Percentiles rank a stretch among this genome's conserved stretches.
Conservation (phyloP, 2,113 vertebrate genomes). For the Cebus imitator region DNA sequence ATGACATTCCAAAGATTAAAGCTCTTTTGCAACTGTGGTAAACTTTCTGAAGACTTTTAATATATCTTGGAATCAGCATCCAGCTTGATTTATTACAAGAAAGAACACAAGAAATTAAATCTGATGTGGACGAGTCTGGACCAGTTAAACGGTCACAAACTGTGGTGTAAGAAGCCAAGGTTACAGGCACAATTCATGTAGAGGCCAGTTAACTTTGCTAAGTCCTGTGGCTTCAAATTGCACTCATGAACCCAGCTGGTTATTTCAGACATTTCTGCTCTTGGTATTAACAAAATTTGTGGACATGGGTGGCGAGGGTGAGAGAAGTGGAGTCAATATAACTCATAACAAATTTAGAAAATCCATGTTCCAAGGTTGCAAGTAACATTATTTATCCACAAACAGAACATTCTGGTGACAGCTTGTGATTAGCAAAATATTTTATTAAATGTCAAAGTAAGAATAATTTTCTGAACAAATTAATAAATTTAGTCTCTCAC, state of each 20-base stretch:
- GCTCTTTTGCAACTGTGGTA: background rate
- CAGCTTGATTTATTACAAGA: conserved; percentile 26
- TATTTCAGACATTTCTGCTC: background rate
- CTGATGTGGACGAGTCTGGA: background rate
- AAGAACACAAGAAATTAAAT: conserved; percentile 24
- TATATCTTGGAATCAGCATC: background rate
- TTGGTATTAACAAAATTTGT: background rate
- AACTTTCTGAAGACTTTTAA: background rate
- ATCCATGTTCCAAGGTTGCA: too few relatives aligned
- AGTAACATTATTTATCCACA: background rate
- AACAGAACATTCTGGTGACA: background rate
- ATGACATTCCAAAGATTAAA: background rate
- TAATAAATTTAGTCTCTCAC: background rate
- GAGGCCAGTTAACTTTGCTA: background rate
- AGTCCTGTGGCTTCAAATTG: background rate
- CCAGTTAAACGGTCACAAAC: background rate
- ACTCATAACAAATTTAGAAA: background rate
- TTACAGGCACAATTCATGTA: background rate
- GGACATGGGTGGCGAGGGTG: background rate
- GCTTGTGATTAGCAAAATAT: background rate
- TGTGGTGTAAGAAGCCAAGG: background rate
- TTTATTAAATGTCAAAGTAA: background rate
- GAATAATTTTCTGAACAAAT: background rate
- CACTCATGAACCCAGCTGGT: background rate
- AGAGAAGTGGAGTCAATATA: background rate